Percentiles rank a stretch among this genome's conserved stretches.
phyloP scores from a whole-genome alignment of 2,113 vertebrate genomes.

The Pangasianodon gigas region DNA sequence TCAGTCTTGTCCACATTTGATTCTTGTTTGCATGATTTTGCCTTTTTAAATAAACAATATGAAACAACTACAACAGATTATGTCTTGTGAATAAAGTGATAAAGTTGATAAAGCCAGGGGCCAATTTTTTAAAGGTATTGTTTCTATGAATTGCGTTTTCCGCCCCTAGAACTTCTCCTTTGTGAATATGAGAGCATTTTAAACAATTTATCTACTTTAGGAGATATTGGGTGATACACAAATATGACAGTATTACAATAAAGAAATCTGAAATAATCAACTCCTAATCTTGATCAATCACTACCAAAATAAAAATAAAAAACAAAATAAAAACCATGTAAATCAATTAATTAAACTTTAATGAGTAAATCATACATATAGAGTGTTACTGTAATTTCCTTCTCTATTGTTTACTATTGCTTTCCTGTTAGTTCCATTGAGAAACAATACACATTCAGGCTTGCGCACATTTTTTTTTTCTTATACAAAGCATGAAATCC shows the following conservation, averaged over 20 bases:
- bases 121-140: neutral
- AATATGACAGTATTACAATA: neutral
- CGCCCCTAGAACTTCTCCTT: neutral
- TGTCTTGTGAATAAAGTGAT: constrained; percentile 69
- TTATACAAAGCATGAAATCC: constrained; percentile 33
- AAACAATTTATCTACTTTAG: neutral
- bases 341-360: neutral
- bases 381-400: neutral
- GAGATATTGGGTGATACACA: neutral
- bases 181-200: neutral
- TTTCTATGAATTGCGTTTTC: neutral
- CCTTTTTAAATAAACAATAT: constrained; percentile 59
- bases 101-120: neutral
- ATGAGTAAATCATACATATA: neutral
- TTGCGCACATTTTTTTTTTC: neutral
- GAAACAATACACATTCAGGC: constrained; percentile 33
- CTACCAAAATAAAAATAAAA: neutral
- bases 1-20: constrained; percentile 44
- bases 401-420: constrained; percentile 8
- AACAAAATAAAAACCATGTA: neutral
- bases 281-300: neutral
- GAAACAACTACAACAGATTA: constrained; percentile 54
- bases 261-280: neutral
- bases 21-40: constrained; percentile 71
- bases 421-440: neutral